These are phyloP conservation scores for Calycopis cecrops DNA, from an alignment of 1,140 invertebrate species.

Conservation along the genomic window DNA sequence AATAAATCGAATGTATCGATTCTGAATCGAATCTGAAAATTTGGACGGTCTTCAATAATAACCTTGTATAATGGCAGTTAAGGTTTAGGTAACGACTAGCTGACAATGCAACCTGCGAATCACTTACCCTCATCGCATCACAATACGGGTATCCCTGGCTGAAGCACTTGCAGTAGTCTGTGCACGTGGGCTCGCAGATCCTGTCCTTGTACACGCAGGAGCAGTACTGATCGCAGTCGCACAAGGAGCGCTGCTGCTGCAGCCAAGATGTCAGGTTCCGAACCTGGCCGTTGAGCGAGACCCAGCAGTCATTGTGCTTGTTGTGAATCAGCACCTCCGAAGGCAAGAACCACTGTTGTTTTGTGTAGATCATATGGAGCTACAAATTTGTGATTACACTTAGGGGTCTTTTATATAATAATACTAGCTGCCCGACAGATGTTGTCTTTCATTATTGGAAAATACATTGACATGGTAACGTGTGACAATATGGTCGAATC, in stretches of 20 bases:
- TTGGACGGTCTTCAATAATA: too few species aligned
- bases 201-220: slow-evolving; percentile 52
- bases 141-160: slow-evolving; percentile 52
- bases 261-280: slow-evolving; percentile 50
- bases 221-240: slow-evolving; percentile 49
- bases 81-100: too few species aligned
- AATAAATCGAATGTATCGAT: too few species aligned
- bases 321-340: slow-evolving; percentile 58
- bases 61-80: too few species aligned
- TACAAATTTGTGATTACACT: too few species aligned
- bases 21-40: too few species aligned
- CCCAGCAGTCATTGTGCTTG: slow-evolving; percentile 47
- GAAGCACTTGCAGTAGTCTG: slow-evolving; percentile 55
- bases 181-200: slow-evolving; percentile 48
- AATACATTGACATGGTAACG: too few species aligned
- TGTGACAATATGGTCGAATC: too few species aligned
- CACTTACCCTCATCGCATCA: slow-evolving; percentile 50
- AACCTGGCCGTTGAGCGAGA: slow-evolving; percentile 50
- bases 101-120: too few species aligned
- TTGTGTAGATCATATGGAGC: slow-evolving; percentile 46
- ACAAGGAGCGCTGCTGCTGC: slow-evolving; percentile 41
- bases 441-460: too few species aligned
- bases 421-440: too few species aligned
- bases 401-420: too few species aligned
- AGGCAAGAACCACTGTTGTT: slow-evolving; percentile 61